These are phyloP conservation scores for Dasysyrphus tricinctus DNA, from an alignment of 2,888 invertebrate species.

Conservation along the genomic window DNA sequence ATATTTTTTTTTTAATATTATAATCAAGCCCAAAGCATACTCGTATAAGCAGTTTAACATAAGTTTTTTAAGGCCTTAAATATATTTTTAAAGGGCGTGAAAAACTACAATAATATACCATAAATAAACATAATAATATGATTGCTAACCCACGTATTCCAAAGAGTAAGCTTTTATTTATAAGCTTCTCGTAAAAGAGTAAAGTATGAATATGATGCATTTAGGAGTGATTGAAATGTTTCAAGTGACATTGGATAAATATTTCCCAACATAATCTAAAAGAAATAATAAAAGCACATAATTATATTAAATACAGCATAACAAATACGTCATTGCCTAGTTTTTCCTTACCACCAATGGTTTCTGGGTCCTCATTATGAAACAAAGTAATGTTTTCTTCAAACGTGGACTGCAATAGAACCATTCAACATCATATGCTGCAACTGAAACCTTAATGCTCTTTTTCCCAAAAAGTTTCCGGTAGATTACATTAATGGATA, in stretches of 20 bases:
- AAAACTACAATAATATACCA: no score
- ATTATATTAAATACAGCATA: not conserved
- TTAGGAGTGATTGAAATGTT: slow-evolving; percentile 81
- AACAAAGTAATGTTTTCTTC: slow-evolving; percentile 79
- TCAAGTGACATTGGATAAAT: slow-evolving; percentile 79
- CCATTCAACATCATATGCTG: slow-evolving; percentile 81
- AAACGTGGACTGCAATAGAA: slow-evolving; percentile 78
- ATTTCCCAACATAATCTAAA: slow-evolving; percentile 78
- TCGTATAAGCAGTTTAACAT: no score
- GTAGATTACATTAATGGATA: slow-evolving; percentile 44
- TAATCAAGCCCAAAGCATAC: no score
- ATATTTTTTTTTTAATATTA: no score
- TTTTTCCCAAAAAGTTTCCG: slow-evolving; percentile 66
- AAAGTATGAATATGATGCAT: slow-evolving; percentile 81
- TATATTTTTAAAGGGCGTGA: no score
- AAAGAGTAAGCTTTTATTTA: slow-evolving; percentile 12
- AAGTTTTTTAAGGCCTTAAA: no score
- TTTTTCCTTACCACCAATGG: slow-evolving; percentile 78
- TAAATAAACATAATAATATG: not conserved
- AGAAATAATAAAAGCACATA: not conserved
- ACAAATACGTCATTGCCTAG: not conserved
- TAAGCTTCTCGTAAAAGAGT: slow-evolving; percentile 79
- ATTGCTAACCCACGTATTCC: not conserved
- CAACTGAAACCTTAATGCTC: slow-evolving; percentile 79
- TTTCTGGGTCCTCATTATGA: slow-evolving; percentile 79